Conservation (phyloP, 2,888 invertebrate species). For the Oxycera nigricornis region DNA sequence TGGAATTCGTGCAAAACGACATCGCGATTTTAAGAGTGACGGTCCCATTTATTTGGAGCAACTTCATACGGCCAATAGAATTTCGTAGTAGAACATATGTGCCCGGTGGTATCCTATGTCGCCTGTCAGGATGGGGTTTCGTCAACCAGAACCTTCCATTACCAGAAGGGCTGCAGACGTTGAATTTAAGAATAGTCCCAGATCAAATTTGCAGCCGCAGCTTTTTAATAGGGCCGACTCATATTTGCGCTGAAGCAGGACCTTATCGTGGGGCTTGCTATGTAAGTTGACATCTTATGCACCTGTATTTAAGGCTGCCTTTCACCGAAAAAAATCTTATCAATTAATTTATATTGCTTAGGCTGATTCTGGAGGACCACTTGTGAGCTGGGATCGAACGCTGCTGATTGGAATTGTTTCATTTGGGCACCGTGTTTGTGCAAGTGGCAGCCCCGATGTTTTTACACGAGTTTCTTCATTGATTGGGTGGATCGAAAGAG, state of each 20-base stretch:
- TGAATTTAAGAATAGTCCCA: constrained; percentile 55
- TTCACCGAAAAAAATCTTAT: too few relatives aligned
- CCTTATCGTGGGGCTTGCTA: constrained; percentile 55
- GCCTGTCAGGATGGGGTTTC: constrained; percentile 56
- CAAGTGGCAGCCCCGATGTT: constrained; percentile 54
- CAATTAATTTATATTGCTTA: constrained; percentile 42
- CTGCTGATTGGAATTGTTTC: constrained; percentile 58
- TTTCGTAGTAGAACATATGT: constrained; percentile 54
- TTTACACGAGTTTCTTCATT: constrained; percentile 59
- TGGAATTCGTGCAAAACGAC: constrained; percentile 57
- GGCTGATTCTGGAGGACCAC: constrained; percentile 61
- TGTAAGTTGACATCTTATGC: constrained; percentile 49
- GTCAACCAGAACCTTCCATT: constrained; percentile 39
- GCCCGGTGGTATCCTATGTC: constrained; percentile 53
- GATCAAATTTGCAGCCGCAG: constrained; percentile 55
- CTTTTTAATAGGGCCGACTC: constrained; percentile 55
- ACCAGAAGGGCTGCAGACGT: constrained; percentile 55
- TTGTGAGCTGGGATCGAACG: constrained; percentile 52
- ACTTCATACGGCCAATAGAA: constrained; percentile 61
- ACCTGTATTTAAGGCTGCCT: background rate
- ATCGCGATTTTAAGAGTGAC: constrained; percentile 58
- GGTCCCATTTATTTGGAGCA: constrained; percentile 53
- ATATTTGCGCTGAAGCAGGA: constrained; percentile 56
- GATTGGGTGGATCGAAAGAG: constrained; percentile 53
- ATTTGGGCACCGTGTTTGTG: constrained; percentile 52